Evolutionary conservation across 2,113 vertebrate species (phyloP), one percentile per base, ranked within the genome.

Genomic region (Tursiops truncatus): DNA sequence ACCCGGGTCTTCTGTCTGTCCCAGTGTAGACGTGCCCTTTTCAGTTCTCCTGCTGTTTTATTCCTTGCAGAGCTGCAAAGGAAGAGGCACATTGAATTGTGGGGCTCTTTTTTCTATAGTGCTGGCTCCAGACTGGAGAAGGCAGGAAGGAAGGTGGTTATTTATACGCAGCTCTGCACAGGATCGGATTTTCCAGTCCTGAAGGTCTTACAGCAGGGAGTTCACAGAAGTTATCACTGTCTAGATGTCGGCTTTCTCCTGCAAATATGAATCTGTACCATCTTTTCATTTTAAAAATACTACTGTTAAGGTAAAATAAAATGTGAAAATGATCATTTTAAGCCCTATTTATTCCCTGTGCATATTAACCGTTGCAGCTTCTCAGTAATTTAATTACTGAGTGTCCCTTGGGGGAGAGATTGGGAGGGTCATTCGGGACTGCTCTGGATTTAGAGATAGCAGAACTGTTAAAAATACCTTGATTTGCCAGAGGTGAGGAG

Each of bases 81-180:
- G 36, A 50, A 60, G 80, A 33, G 28, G 38, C 41, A 2, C 0
- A 1, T 6, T 26, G 50, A 63, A 25, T 9, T 41, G 21, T 13
- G 33, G 25, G 44, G n/a, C 50, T 68, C 71, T 36, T 73, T 62
- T 94, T 73, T 85, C 67, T 50, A n/a, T 67, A 8, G 38, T 67
- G 77, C 60, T 79, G 89, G 67, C 94, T 97, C 36, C 77, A 79
- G 79, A 50, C 77, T 44, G 33, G 56, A 94, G 87, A 73, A 84
- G 85, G 79, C 96, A 95, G 96, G 96, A 92, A 97, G 94, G 90
- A 95, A 79, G 47, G 68, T 73, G 58, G 85, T 50, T 98, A 92
- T 97, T 98, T 96, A 96, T 97, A 96, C 95, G 73, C 41, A 28
- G 56, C 92, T 93, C 73, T 70, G 89, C 94, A 77, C 41, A 82